Base-by-base conservation (phyloP, 2,888 invertebrate genomes). In the Unio pictorum region DNA sequence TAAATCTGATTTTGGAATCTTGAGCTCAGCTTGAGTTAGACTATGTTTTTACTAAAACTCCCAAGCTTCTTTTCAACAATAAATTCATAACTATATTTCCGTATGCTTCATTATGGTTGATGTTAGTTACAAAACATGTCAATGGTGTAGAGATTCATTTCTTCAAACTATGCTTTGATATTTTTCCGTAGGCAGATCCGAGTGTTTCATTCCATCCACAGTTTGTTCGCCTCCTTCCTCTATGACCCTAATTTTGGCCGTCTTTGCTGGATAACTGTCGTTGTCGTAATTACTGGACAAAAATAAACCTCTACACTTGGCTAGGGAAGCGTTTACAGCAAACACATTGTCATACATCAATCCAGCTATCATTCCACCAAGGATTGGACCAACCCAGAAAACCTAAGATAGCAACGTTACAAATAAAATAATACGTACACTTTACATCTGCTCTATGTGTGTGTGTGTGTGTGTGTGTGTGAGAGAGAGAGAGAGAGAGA, bases 341-440 rank as follows among this genome's bases (percentile, higher is more conserved):
- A 87, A 86, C 23, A 84, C 54, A 64, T 78, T 76, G 56, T 87
- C 85, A 64, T 87, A 87, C 28, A 84, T 61, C 4, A 87, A 68
- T 7, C 77, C 85, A 5, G 85, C 86, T 11, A 79, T 61, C 0
- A 82, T 63, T 5, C 82, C 85, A 1, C 87, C 87, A 17, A 83
- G 60, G 17, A 84, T 58, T 11, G 86, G 86, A 0, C 85, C 86
- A n/a, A 82, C 62, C 86, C 86, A 86, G 72, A 86, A 86, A 4
- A 84, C 80, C 87, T 87, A 80, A 45, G 45, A 11, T 11, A 11
- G 11, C 11, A 45, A 45, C 11, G 45, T 45, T 45, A 11, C 45
- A 45, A 11, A 45, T 11, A 11, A 8, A 45, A 45, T 45, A 45
- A 45, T 45, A 60, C 18, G 5, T 60, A 6, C 17, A 20, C 28